Evolutionary conservation across 2,113 vertebrate species (phyloP).

Genomic region (Typhlomys cinereus): DNA sequence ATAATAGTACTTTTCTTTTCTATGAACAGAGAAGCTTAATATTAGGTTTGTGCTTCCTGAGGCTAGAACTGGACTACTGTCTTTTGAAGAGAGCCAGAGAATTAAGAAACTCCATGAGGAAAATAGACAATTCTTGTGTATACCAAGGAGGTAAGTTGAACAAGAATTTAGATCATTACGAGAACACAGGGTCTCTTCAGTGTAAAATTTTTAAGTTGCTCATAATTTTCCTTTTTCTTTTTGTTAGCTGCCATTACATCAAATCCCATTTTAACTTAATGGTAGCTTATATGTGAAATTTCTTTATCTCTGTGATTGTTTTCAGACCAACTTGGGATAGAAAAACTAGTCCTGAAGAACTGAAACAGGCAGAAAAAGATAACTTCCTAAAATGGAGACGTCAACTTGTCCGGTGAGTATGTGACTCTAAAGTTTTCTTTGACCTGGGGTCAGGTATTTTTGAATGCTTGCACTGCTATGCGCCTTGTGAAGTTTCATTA

Average conservation of each 20-base stretch:
- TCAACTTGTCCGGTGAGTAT: constrained; percentile 90
- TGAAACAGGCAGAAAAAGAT: constrained; percentile 93
- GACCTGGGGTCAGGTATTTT: neutral
- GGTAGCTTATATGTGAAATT: neutral
- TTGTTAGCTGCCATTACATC: constrained; percentile 1
- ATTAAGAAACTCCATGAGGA: constrained; percentile 92
- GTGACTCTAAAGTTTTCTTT: neutral
- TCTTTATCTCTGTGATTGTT: neutral
- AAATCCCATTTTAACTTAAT: constrained; percentile 26
- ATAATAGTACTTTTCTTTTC: constrained; percentile 10
- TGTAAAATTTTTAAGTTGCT: neutral
- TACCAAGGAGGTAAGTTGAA: constrained; percentile 90
- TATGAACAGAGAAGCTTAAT: constrained; percentile 93
- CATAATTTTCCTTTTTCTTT: neutral
- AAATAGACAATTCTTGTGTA: constrained; percentile 90
- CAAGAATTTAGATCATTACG: neutral
- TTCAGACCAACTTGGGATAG: constrained; percentile 93
- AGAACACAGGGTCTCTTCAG: neutral
- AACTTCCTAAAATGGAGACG: constrained; percentile 96
- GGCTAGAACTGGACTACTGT: constrained; percentile 89
- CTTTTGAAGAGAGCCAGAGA: constrained; percentile 88
- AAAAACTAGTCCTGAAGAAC: constrained; percentile 90
- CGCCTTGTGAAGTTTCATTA: constrained; percentile 3
- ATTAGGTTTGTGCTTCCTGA: constrained; percentile 92
- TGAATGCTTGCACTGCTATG: neutral